A percentile compares a stretch with the other conserved stretches of the same genome.
Conservation (phyloP, 2,888 invertebrate genomes). For the Morpho helenor region DNA sequence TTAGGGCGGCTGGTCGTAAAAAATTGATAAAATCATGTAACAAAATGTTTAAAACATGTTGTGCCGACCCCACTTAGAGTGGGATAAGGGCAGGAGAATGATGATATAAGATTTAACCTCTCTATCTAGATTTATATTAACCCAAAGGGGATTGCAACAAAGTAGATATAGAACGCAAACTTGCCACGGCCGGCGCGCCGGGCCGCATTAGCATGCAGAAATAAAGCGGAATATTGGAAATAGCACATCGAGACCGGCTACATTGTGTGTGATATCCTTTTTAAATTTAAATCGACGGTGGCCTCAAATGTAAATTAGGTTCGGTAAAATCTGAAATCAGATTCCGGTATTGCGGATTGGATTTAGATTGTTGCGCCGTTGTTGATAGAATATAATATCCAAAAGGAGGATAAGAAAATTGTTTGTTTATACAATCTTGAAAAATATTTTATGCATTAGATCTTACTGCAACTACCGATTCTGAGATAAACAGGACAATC, state of each 20-base stretch:
- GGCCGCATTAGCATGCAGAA: conserved; percentile 18
- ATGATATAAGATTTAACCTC: too few species aligned
- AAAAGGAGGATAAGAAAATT: too few species aligned
- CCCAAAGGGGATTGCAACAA: conserved; percentile 25
- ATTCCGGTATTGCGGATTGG: conserved; percentile 14
- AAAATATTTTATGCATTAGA: too few species aligned
- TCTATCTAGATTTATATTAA: neutral
- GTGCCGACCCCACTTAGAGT: too few species aligned
- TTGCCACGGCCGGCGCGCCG: conserved; percentile 11
- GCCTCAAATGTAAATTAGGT: conserved; percentile 29
- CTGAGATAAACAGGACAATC: too few species aligned
- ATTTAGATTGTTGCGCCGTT: conserved; percentile 11
- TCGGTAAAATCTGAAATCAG: conserved; percentile 18
- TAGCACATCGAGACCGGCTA: conserved; percentile 22
- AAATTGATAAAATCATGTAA: too few species aligned
- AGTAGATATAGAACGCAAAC: conserved; percentile 19
- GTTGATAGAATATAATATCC: conserved; percentile 4
- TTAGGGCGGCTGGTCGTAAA: too few species aligned
- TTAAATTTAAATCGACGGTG: conserved; percentile 23
- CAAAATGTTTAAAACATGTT: too few species aligned
- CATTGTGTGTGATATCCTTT: conserved; percentile 26
- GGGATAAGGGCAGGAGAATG: too few species aligned
- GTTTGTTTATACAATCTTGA: too few species aligned
- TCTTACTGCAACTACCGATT: too few species aligned
- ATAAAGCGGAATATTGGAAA: conserved; percentile 27